A percentile compares a stretch with the other conserved stretches of the same genome.
phyloP scores from a whole-genome alignment of 1,140 invertebrate genomes.

The Linepithema humile region DNA sequence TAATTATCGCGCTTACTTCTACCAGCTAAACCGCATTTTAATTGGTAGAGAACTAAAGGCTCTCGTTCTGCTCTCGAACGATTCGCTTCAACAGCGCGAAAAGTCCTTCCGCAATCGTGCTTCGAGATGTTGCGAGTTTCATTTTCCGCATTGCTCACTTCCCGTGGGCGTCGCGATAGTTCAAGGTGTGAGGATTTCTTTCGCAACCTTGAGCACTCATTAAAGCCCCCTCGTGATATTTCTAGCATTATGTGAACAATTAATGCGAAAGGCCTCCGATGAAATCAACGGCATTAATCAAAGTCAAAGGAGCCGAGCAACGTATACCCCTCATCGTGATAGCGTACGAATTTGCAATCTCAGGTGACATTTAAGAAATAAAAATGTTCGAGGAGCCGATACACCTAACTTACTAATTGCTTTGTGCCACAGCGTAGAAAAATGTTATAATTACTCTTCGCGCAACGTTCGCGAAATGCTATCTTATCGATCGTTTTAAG shows the following conservation, averaged over 20 bases:
- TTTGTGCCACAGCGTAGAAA: background rate
- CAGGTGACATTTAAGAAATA: slow-evolving; percentile 39
- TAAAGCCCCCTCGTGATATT: slow-evolving; percentile 19
- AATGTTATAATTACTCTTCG: background rate
- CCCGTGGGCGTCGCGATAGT: background rate
- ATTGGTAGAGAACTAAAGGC: slow-evolving; percentile 28
- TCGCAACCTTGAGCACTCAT: slow-evolving; percentile 40
- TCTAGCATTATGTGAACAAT: slow-evolving; percentile 37
- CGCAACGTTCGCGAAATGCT: background rate
- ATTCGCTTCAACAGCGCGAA: slow-evolving; percentile 9
- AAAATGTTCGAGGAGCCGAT: slow-evolving; percentile 15
- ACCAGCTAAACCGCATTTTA: slow-evolving; percentile 60
- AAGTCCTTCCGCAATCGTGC: slow-evolving; percentile 6
- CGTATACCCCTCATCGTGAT: slow-evolving; percentile 11
- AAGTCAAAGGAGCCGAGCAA: slow-evolving; percentile 33
- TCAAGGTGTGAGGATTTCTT: slow-evolving; percentile 25
- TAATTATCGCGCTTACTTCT: slow-evolving; percentile 72
- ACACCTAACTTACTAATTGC: background rate
- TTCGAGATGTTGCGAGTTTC: background rate
- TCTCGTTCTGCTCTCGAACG: slow-evolving; percentile 1
- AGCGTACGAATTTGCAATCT: slow-evolving; percentile 40
- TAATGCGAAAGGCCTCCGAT: slow-evolving; percentile 42
- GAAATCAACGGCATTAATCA: slow-evolving; percentile 53
- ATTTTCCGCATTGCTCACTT: background rate
- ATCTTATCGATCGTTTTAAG: background rate